phyloP scores from a whole-genome alignment of 2,113 vertebrate genomes.

The Tragelaphus strepsiceros region DNA sequence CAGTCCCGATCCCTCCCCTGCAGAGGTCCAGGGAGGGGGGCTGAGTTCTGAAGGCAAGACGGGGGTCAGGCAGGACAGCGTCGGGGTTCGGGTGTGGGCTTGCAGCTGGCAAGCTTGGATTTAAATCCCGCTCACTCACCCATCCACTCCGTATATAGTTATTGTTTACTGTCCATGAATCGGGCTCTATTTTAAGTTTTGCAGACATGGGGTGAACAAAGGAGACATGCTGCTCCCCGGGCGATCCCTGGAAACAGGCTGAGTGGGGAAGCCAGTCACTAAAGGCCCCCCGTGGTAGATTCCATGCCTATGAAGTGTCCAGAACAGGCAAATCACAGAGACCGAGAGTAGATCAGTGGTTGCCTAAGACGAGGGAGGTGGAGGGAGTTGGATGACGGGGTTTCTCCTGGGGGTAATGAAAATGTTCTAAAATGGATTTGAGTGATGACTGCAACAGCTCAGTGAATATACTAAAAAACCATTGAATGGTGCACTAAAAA shows the following conservation, averaged over 20 bases:
- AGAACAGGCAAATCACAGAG: background rate
- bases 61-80: accelerated
- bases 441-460: background rate
- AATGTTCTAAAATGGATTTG: background rate
- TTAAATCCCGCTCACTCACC: accelerated
- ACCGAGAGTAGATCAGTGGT: background rate
- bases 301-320: background rate
- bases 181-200: background rate
- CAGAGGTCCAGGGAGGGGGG: too few species aligned
- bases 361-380: background rate
- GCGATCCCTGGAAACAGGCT: accelerated
- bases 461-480: accelerated
- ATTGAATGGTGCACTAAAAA: background rate
- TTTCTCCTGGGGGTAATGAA: background rate
- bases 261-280: background rate
- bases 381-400: background rate
- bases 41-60: accelerated
- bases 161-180: accelerated
- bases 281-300: background rate
- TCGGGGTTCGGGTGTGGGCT: background rate
- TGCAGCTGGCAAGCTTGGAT: background rate
- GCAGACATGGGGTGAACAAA: background rate
- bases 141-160: background rate
- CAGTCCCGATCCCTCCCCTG: background rate
- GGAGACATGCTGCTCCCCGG: accelerated